Conservation (phyloP, 2,113 vertebrate genomes). For the Microtus oregoni region DNA sequence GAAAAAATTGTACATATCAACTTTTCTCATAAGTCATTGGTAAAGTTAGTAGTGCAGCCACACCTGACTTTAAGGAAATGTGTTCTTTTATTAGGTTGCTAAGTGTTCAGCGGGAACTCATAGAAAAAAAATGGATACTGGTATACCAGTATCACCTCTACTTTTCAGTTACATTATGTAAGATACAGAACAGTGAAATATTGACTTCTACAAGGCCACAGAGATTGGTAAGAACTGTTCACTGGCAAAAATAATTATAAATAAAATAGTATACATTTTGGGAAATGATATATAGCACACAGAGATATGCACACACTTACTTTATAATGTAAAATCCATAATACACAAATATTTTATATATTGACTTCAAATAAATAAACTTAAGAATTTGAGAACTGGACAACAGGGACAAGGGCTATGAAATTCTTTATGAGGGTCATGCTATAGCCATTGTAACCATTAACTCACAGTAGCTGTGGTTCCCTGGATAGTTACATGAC, state of each 20-base stretch:
- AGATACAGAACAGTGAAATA: conserved; percentile 15
- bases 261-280: background rate
- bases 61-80: background rate
- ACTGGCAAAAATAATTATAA: conserved; percentile 25
- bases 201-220: conserved; percentile 2
- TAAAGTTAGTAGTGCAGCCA: background rate
- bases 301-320: background rate
- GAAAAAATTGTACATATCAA: background rate
- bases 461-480: background rate
- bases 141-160: background rate
- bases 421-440: too few relatives aligned
- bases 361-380: background rate
- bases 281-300: background rate
- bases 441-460: too few relatives aligned
- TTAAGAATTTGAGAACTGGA: background rate
- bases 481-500: background rate
- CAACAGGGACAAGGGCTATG: too few relatives aligned
- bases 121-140: background rate
- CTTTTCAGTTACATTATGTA: conserved; percentile 34
- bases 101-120: background rate
- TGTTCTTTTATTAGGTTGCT: background rate
- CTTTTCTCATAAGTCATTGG: background rate
- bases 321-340: background rate
- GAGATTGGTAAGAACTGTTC: background rate
- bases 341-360: background rate